A percentile compares a stretch with the other conserved stretches of the same genome.
These are phyloP conservation scores for Acipenser transmontanus DNA, from an alignment of 2,797 vertebrate species.

Conservation along the genomic window DNA sequence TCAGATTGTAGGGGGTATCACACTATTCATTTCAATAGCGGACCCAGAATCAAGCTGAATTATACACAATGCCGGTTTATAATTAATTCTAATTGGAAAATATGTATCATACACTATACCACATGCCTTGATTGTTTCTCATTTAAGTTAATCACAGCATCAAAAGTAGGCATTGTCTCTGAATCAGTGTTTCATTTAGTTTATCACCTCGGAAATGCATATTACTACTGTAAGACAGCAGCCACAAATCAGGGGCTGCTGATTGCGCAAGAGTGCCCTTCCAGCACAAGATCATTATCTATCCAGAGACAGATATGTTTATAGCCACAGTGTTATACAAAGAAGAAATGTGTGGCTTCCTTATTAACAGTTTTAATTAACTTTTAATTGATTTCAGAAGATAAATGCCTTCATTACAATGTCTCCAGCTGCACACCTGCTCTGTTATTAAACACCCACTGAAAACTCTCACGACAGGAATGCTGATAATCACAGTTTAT, in stretches of 20 bases:
- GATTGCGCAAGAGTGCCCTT: slow-evolving; percentile 24
- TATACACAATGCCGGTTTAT: neutral
- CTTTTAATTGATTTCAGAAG: slow-evolving; percentile 63
- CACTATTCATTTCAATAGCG: too few relatives aligned
- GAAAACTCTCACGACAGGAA: slow-evolving; percentile 28
- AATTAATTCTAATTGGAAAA: slow-evolving; percentile 21
- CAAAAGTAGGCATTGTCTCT: neutral
- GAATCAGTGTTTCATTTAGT: neutral
- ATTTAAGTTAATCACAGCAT: slow-evolving; percentile 14
- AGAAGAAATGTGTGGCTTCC: slow-evolving; percentile 35
- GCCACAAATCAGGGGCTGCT: slow-evolving; percentile 24
- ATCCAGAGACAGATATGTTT: slow-evolving; percentile 32
- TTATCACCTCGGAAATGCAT: neutral
- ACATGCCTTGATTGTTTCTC: neutral
- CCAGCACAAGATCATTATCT: slow-evolving; percentile 29
- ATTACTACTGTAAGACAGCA: slow-evolving; percentile 17
- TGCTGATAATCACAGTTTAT: slow-evolving; percentile 36
- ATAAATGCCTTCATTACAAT: slow-evolving; percentile 57
- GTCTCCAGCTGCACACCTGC: slow-evolving; percentile 27
- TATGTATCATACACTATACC: neutral
- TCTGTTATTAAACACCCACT: slow-evolving; percentile 33
- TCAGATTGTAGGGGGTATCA: too few relatives aligned
- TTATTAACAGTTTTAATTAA: slow-evolving; percentile 67
- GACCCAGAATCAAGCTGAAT: too few relatives aligned
- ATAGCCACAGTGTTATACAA: slow-evolving; percentile 31